These are phyloP conservation scores for Globicephala melas DNA, from an alignment of 2,113 vertebrate species.

Conservation along the genomic window DNA sequence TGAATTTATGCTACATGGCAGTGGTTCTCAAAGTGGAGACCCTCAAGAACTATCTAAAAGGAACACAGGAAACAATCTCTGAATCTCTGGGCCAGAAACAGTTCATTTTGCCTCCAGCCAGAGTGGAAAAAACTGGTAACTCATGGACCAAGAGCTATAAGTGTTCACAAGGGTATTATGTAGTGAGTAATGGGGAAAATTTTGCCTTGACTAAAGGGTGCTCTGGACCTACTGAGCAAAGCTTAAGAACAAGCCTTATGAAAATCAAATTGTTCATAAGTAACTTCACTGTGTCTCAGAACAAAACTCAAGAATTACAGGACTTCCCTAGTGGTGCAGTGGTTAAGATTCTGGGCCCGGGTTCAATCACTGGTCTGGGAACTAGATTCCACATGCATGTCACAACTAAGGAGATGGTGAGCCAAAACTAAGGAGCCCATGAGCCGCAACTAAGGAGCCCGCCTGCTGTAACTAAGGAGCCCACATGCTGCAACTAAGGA, in stretches of 20 bases:
- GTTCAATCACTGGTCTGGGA: too few species aligned
- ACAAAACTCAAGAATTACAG: not conserved
- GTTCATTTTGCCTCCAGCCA: not conserved
- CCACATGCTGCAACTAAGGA: too few species aligned
- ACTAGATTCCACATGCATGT: too few species aligned
- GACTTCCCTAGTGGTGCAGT: too few species aligned
- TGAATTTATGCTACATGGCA: constrained; percentile 37
- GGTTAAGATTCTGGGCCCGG: too few species aligned
- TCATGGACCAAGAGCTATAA: not conserved
- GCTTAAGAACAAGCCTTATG: not conserved
- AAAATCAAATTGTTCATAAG: not conserved
- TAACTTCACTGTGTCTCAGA: not conserved
- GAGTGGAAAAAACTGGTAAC: not conserved
- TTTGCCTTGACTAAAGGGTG: not conserved
- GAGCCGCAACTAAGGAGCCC: too few species aligned
- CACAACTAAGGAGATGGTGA: too few species aligned
- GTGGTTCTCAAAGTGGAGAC: not conserved
- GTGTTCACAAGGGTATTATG: not conserved
- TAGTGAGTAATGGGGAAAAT: not conserved
- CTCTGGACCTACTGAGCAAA: not conserved
- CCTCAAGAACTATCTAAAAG: constrained; percentile 9
- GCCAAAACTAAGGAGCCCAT: too few species aligned
- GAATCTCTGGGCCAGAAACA: not conserved
- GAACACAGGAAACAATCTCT: not conserved
- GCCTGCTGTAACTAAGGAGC: too few species aligned